These are phyloP conservation scores for Drosophila bifasciata DNA, from an alignment of 1,140 invertebrate species.

Conservation along the genomic window DNA sequence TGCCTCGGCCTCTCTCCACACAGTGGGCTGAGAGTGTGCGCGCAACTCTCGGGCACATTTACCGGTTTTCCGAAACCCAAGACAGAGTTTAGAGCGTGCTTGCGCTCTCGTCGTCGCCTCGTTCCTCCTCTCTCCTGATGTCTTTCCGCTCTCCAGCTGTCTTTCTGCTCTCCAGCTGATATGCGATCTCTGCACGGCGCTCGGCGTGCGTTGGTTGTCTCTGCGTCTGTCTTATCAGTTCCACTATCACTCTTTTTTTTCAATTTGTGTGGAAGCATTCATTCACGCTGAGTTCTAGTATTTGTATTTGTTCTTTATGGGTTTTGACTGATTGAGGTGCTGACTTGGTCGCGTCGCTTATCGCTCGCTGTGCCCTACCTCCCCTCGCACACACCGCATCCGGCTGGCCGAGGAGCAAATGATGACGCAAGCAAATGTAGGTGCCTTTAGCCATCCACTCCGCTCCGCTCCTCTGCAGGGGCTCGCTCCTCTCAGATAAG, in stretches of 20 bases:
- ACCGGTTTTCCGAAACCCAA: too few relatives aligned
- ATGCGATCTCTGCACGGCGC: slow-evolving; percentile 62
- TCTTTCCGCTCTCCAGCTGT: neutral
- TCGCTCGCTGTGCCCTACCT: slow-evolving; percentile 34
- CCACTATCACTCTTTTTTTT: slow-evolving; percentile 67
- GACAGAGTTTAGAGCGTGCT: too few relatives aligned
- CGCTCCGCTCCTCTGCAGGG: slow-evolving; percentile 12
- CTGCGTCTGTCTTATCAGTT: slow-evolving; percentile 63
- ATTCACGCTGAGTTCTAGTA: slow-evolving; percentile 66
- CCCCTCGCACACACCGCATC: slow-evolving; percentile 10
- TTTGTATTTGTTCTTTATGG: slow-evolving; percentile 60
- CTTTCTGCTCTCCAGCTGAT: slow-evolving; percentile 33
- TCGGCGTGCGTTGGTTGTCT: slow-evolving; percentile 17
- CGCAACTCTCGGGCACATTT: neutral
- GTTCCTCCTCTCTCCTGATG: neutral
- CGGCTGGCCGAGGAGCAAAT: slow-evolving; percentile 1
- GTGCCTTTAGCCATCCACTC: too few relatives aligned
- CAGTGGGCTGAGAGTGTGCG: too few relatives aligned
- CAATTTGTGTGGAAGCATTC: slow-evolving; percentile 75
- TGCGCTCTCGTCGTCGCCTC: too few relatives aligned
- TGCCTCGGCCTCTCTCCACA: too few relatives aligned
- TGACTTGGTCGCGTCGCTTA: slow-evolving; percentile 54
- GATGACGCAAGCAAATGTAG: slow-evolving; percentile 43
- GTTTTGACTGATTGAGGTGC: slow-evolving; percentile 75
- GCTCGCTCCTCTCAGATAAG: slow-evolving; percentile 40